phyloP scores from a whole-genome alignment of 1,140 invertebrate species.

The Heliconius melpomene region DNA sequence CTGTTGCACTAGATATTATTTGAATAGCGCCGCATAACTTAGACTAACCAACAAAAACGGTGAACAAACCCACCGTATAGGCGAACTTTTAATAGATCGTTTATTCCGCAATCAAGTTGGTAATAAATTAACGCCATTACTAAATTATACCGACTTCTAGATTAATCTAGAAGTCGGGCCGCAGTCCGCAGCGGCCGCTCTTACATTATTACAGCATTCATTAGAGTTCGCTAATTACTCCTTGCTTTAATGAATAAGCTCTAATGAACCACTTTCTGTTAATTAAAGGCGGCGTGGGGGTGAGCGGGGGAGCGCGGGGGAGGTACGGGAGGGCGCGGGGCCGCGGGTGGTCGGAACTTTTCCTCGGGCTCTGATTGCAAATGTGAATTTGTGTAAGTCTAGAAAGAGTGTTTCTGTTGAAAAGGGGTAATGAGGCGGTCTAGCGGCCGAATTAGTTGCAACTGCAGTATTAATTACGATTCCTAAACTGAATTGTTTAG shows the following conservation, averaged over 20 bases:
- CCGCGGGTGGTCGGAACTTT: constrained; percentile 63
- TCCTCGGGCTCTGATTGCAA: constrained; percentile 80
- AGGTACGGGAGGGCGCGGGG: constrained; percentile 43
- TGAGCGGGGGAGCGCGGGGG: constrained; percentile 32
- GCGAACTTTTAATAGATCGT: constrained; percentile 57
- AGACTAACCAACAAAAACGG: constrained; percentile 25
- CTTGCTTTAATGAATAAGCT: constrained; percentile 93
- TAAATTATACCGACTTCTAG: constrained; percentile 79
- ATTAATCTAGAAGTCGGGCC: constrained; percentile 79
- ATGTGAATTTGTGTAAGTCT: constrained; percentile 81
- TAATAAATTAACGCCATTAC: constrained; percentile 79
- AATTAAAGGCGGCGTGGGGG: constrained; percentile 86
- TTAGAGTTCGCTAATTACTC: constrained; percentile 92
- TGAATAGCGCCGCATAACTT: constrained; percentile 18
- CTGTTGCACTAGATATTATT: constrained; percentile 2
- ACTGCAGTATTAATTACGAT: constrained; percentile 60
- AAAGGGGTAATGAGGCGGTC: constrained; percentile 79
- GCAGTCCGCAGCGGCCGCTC: constrained; percentile 79
- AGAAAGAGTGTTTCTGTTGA: constrained; percentile 76
- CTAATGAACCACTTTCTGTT: constrained; percentile 93
- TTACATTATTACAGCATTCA: constrained; percentile 85
- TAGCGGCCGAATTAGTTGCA: constrained; percentile 71
- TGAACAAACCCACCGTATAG: constrained; percentile 42
- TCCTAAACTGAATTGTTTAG: constrained; percentile 31
- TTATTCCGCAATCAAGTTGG: constrained; percentile 72